Base-by-base conservation (phyloP, 2,113 vertebrate genomes). In the Sander vitreus region DNA sequence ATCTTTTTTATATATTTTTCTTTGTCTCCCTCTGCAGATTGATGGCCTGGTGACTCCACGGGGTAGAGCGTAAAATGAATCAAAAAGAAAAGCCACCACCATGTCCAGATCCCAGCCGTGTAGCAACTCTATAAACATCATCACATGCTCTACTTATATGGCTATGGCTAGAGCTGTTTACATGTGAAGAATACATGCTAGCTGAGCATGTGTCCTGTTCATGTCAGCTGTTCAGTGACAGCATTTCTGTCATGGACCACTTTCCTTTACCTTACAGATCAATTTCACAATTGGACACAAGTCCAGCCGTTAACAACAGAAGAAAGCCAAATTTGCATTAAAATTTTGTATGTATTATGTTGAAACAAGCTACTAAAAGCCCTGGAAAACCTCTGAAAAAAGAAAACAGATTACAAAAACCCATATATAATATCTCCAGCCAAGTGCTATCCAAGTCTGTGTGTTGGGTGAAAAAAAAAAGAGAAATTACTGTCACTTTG, bases 31-130 rank as follows among this genome's bases (percentile, higher is more conserved):
- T 83, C 48, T 62, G 55, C 36, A 47, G 68, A 83, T 71, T 81
- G 79, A 91, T 86, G 27, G 45, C 25, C 60, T 59, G 55, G 39
- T 60, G 53, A 59, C 58, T 65, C 9, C 18, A 62, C 57, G 58
- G 68, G 71, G 71, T 48, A 63, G 83, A 82, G 71, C 43, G 13
- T 72, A 66, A 80, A 72, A 91, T 89, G 15, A 86, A 85, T 74
- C 74, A 57, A 83, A 78, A 76, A 79, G 18, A 53, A 51, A 53
- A 71, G 25, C 27, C 27, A 85, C n/a, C 30, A 53, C 63, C 39
- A 58, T 65, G 45, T 75, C 23, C n/a, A 55, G 58, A 54, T 10
- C 10, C 57, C 76, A 73, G 30, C 21, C 1, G 27, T 58, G 48
- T 50, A 66, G 48, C 45, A 53, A n/a, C 45, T 55, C n/a, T 14